Evolutionary conservation across 2,888 invertebrate genomes (phyloP), one percentile per base, ranked within the genome.

Genomic region (Caenorhabditis afra): DNA sequence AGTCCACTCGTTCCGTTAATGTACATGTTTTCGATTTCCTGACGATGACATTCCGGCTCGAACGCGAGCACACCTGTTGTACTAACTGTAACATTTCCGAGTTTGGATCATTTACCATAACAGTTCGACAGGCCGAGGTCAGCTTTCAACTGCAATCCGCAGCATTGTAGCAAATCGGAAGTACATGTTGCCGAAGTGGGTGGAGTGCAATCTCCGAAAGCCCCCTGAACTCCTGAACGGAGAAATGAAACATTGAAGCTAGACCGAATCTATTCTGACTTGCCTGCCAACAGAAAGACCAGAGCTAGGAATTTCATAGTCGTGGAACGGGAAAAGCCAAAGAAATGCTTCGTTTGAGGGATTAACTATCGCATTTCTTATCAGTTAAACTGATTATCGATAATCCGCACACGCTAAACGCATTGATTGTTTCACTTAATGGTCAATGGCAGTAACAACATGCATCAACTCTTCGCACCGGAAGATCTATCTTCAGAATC

Each of bases 1-100:
- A 82, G 73, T 8, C 81, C 81, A 44, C 57, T 58, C 3, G 67
- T 82, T 14, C 82, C 82, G 23, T 76, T 71, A 3, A 58, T 67
- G 44, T 82, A 82, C 64, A 81, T 64, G 20, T 71, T 61, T 55
- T 82, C 82, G 12, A 82, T 64, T 52, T 82, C 76, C 35, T 58
- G 61, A 20, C 80, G 82, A 52, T 82, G 82, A 47, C 82, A 82
- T 57, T 78, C 73, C 12, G 82, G 82, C 41, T 82, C 82, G 18
- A 47, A 73, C 22, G 68, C 78, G 44, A 82, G 75, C 16, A 73
- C 61, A 23, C 82, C 82, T 78, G 22, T 66, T 41, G 29, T 45
- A n/a, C n/a, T n/a, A n/a, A n/a, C n/a, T n/a, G n/a, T n/a, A n/a
- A n/a, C n/a, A n/a, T n/a, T n/a, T n/a, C n/a, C n/a, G n/a, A n/a